Base-by-base conservation (phyloP, 2,113 vertebrate species). In the Circaetus cinerascens region DNA sequence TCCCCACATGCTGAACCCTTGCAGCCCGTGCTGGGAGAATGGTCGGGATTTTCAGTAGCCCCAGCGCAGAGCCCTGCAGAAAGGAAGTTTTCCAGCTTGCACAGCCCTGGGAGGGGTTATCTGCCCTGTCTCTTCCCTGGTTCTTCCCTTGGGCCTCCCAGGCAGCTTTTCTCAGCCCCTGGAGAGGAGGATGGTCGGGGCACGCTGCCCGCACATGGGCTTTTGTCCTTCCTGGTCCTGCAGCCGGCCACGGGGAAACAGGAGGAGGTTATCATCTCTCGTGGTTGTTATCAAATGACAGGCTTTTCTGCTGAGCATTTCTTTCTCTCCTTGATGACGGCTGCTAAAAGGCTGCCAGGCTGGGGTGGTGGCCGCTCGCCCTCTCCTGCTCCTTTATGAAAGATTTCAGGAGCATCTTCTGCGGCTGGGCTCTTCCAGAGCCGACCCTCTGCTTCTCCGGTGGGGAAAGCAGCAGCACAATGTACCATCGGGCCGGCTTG, bases 341-440 rank as follows among this genome's bases (percentile, higher is more conserved):
- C 93, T 77, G 85, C 75, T 83, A 55, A 88, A 93, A 86, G 88
- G 82, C 85, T 83, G 78, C 55, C 79, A 73, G 92, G 67, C 71
- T 19, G 62, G 48, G 57, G 50, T 3, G 13, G 66, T 27, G 90
- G 77, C 93, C 2, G 0, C 75, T 73, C 3, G 18, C 48, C 57
- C 45, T 64, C 29, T 78, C 21, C 43, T 26, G 46, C 87, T 95
- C 80, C 51, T 91, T 67, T 51, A 29, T 10, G 67, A 56, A 74
- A 60, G 78, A 73, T 84, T 90, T 63, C 59, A 4, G 92, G 82
- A 96, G 63, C 75, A 71, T 92, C 78, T 77, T 13, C 88, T 8
- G 7, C 0, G 5, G 34, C 27, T 34, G n/a, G 18, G 19, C 67
- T 64, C 0, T 1, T 7, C 46, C 9, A n/a, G 62, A 92, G 56